A percentile compares a stretch with the other conserved stretches of the same genome.
phyloP scores from a whole-genome alignment of 2,113 vertebrate genomes.

The Mesitornis unicolor region DNA sequence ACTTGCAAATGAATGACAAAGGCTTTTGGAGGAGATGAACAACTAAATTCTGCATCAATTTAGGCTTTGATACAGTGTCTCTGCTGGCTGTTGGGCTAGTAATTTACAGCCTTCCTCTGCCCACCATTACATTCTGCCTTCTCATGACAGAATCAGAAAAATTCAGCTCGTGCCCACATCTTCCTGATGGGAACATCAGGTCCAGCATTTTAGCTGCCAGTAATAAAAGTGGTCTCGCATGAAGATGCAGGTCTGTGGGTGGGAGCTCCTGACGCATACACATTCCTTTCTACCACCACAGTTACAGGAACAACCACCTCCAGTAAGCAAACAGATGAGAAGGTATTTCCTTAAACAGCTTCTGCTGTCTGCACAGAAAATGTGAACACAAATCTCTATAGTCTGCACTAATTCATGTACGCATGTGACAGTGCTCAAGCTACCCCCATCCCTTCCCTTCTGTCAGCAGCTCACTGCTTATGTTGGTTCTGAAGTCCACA shows the following conservation, averaged over 20 bases:
- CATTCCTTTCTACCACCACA: background rate
- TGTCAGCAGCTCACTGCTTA: background rate
- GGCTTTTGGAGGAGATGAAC: background rate
- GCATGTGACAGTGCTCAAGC: background rate
- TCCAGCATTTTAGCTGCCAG: background rate
- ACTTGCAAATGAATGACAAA: fast-evolving
- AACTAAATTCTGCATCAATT: background rate
- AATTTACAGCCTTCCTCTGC: background rate
- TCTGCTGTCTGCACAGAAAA: background rate
- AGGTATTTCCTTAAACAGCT: conserved; percentile 9
- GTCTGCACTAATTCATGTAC: background rate
- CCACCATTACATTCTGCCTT: background rate
- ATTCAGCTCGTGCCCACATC: background rate
- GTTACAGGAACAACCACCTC: background rate
- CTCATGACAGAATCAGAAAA: background rate
- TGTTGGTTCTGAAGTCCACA: background rate
- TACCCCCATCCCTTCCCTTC: background rate
- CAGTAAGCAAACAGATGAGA: conserved; percentile 6
- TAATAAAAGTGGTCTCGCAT: background rate
- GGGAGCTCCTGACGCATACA: background rate
- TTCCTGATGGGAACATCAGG: background rate
- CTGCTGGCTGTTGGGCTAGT: background rate
- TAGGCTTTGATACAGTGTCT: background rate
- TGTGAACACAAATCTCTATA: background rate
- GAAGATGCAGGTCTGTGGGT: background rate